Percentiles rank a stretch among this genome's conserved stretches.
Evolutionary conservation across 92 coral and sea anemone genomes (phyloP).

Genomic region (Micromussa lordhowensis): DNA sequence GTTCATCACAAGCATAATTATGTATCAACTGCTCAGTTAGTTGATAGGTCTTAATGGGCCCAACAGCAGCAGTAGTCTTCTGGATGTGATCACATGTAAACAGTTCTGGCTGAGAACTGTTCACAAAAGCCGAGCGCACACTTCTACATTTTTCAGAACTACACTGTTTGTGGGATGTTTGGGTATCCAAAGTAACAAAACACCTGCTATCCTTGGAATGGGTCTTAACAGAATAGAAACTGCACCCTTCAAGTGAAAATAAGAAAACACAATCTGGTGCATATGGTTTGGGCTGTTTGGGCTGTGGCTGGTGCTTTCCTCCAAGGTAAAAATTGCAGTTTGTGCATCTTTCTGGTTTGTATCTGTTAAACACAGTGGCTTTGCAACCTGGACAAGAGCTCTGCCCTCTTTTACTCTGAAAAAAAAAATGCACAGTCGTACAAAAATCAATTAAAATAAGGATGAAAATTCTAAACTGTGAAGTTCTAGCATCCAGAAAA

Average conservation of each 20-base stretch:
- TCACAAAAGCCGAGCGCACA: constrained; percentile 22
- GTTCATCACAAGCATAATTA: constrained; percentile 16
- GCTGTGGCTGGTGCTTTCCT: constrained; percentile 3
- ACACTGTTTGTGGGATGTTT: constrained; percentile 5
- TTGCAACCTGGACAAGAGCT: constrained; percentile 30
- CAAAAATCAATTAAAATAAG: too few relatives aligned
- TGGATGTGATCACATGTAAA: constrained; percentile 11
- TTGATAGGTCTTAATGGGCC: not conserved
- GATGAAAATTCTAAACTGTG: too few relatives aligned
- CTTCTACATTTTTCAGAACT: not conserved
- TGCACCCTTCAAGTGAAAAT: not conserved
- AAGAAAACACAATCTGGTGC: constrained; percentile 20
- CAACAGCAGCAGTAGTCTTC: not conserved
- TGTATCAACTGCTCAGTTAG: constrained; percentile 2
- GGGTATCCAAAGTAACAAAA: not conserved
- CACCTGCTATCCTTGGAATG: constrained; percentile 26
- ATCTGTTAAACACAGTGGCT: constrained; percentile 4
- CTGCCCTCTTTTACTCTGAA: constrained; percentile 39
- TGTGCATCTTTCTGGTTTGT: constrained; percentile 23
- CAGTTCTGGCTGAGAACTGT: constrained; percentile 24
- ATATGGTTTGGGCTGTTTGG: constrained; percentile 21
- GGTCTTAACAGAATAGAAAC: constrained; percentile 24
- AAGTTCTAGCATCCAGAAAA: too few relatives aligned
- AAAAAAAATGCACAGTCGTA: too few relatives aligned
- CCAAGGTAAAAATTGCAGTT: constrained; percentile 9